Conservation (phyloP, 2,888 invertebrate genomes). For the Chaitophorus viminalis region DNA sequence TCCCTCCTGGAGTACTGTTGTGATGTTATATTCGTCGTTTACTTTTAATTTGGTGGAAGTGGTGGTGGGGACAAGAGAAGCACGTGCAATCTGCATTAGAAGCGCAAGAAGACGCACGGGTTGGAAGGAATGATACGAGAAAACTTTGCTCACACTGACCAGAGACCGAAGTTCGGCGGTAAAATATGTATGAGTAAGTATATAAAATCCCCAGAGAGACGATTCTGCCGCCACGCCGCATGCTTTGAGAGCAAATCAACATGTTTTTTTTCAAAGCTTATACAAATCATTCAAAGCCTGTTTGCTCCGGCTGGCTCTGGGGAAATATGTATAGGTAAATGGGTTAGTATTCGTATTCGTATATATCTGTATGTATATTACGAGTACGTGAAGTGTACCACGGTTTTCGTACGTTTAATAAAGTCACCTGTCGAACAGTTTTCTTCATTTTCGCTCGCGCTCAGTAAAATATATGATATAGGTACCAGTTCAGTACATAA, state of each 20-base stretch:
- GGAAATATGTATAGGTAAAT: slow-evolving; percentile 40
- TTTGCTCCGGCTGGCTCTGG: slow-evolving; percentile 43
- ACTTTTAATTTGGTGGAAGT: slow-evolving; percentile 8
- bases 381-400: background rate
- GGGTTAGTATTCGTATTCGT: background rate
- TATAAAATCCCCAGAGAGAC: slow-evolving; percentile 24
- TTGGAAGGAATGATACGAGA: background rate
- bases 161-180: slow-evolving; percentile 23
- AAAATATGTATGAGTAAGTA: slow-evolving; percentile 51
- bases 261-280: slow-evolving; percentile 46
- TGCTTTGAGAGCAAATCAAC: slow-evolving; percentile 32
- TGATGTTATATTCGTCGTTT: background rate
- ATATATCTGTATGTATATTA: background rate
- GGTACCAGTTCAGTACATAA: too few species aligned
- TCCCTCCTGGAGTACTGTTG: background rate
- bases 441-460: slow-evolving; percentile 32
- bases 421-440: slow-evolving; percentile 45
- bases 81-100: background rate
- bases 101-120: background rate
- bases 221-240: slow-evolving; percentile 33
- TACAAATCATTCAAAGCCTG: slow-evolving; percentile 58
- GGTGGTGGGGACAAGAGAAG: background rate
- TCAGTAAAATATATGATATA: background rate
- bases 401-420: slow-evolving; percentile 44
- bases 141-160: slow-evolving; percentile 34